These are phyloP conservation scores for Cancer borealis DNA, from an alignment of 2,888 invertebrate species.

Conservation along the genomic window DNA sequence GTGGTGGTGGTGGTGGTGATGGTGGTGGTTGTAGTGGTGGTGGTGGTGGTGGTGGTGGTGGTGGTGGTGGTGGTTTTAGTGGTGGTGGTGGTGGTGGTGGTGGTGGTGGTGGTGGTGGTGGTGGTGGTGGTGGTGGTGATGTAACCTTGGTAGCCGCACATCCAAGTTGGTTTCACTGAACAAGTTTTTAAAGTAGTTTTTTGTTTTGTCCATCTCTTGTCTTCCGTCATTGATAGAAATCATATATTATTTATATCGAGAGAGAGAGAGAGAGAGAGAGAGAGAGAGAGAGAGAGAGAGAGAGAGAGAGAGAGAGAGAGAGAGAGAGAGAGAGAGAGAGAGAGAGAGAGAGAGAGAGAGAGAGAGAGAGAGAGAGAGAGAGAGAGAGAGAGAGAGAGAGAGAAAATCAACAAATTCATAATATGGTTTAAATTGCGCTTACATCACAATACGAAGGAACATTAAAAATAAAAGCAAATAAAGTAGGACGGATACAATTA, in stretches of 20 bases:
- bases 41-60: background rate
- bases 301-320: conserved; percentile 52
- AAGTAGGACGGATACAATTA: background rate
- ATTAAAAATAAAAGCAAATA: background rate
- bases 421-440: background rate
- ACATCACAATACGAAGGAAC: background rate
- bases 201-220: background rate
- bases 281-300: conserved; percentile 44
- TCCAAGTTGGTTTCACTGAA: background rate
- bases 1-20: background rate
- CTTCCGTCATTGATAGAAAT: background rate
- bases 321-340: background rate
- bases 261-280: background rate
- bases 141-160: background rate
- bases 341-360: conserved; percentile 51
- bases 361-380: conserved; percentile 52
- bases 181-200: background rate
- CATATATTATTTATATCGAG: background rate
- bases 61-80: background rate
- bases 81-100: background rate
- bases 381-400: conserved; percentile 50
- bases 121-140: background rate
- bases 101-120: background rate
- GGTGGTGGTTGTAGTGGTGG: background rate
- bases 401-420: background rate